Percentiles rank a stretch among this genome's conserved stretches.
These are phyloP conservation scores for Rhea pennata DNA, from an alignment of 2,113 vertebrate genomes.

Conservation along the genomic window DNA sequence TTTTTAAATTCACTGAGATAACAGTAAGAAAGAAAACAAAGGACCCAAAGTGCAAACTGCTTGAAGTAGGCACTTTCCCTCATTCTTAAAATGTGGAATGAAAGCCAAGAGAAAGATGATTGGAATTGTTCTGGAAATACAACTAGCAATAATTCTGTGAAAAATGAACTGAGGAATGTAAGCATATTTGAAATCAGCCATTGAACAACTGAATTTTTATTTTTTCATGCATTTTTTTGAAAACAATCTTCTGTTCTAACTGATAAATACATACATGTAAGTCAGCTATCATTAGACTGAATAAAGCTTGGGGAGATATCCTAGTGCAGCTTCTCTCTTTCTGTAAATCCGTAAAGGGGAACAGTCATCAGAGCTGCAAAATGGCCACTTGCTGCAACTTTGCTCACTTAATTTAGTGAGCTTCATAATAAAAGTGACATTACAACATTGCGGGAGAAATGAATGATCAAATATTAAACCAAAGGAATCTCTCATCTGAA, in stretches of 20 bases:
- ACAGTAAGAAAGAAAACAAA: conserved; percentile 10
- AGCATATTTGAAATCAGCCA: conserved; percentile 14
- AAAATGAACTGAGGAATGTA: background rate
- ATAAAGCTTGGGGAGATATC: background rate
- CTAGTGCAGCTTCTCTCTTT: background rate
- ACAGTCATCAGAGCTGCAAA: background rate
- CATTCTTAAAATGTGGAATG: background rate
- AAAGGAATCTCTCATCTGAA: conserved; percentile 6
- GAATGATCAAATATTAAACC: background rate
- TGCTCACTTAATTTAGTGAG: background rate
- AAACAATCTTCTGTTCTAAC: background rate
- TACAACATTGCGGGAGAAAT: background rate
- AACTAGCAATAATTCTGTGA: background rate
- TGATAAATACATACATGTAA: background rate
- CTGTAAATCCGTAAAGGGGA: background rate
- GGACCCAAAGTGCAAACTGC: background rate
- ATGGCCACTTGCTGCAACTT: background rate
- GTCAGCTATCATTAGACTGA: background rate
- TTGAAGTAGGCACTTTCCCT: background rate
- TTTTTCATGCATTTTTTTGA: background rate
- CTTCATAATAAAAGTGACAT: background rate
- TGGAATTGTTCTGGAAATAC: background rate
- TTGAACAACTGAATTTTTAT: conserved; percentile 30
- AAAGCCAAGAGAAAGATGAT: background rate
- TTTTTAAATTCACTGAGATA: background rate